A percentile compares a stretch with the other conserved stretches of the same genome.
phyloP scores from a whole-genome alignment of 2,797 vertebrate genomes.

The Bovichtus variegatus region DNA sequence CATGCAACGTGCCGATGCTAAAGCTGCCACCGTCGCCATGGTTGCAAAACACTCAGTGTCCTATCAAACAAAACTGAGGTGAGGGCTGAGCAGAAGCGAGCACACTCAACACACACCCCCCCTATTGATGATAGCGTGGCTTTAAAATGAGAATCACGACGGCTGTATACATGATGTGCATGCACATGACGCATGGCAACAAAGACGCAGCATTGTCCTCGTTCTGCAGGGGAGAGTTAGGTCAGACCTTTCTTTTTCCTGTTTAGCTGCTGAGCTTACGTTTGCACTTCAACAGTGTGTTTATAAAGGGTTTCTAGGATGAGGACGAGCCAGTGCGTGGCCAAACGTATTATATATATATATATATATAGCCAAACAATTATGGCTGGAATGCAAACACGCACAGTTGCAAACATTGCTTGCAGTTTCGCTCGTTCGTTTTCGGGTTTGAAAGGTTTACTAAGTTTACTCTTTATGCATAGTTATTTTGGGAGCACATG shows the following conservation, averaged over 20 bases:
- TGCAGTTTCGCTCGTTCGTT: not conserved
- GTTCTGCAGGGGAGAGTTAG: too few relatives aligned
- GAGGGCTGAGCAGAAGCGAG: constrained; percentile 25
- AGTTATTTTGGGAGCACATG: not conserved
- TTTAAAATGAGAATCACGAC: too few relatives aligned
- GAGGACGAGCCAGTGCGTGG: not conserved
- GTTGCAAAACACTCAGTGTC: constrained; percentile 58
- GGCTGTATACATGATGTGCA: too few relatives aligned
- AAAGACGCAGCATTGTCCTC: too few relatives aligned
- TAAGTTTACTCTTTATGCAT: not conserved
- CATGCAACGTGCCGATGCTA: not conserved
- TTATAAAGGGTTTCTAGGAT: not conserved
- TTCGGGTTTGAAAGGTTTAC: not conserved
- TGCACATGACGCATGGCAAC: too few relatives aligned
- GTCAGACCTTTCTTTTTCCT: too few relatives aligned
- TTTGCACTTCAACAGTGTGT: not conserved
- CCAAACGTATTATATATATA: too few relatives aligned
- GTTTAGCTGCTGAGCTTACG: not conserved
- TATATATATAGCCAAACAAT: too few relatives aligned
- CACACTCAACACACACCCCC: too few relatives aligned
- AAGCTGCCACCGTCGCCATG: constrained; percentile 43
- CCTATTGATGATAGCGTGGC: too few relatives aligned
- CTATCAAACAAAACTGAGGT: constrained; percentile 28
- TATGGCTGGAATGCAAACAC: too few relatives aligned
- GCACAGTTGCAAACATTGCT: too few relatives aligned